These are phyloP conservation scores for Bellardia pandia DNA, from an alignment of 2,888 invertebrate species.

Conservation along the genomic window DNA sequence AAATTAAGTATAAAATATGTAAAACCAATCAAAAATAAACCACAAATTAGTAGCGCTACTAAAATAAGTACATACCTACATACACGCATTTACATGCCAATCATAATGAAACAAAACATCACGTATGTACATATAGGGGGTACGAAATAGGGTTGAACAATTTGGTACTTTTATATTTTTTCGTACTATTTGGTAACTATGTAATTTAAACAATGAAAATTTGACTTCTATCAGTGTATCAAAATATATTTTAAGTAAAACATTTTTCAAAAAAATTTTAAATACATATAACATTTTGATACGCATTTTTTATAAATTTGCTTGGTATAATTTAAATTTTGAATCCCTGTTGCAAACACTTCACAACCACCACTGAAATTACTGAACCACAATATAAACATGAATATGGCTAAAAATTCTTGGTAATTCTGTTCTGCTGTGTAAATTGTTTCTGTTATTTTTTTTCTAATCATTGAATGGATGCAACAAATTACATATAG, in stretches of 20 bases:
- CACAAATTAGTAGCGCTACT: slow-evolving; percentile 41
- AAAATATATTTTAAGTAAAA: no score
- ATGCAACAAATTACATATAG: slow-evolving; percentile 69
- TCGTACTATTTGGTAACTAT: no score
- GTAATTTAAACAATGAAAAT: no score
- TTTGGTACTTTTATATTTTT: not conserved
- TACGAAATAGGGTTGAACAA: not conserved
- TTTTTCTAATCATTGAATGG: slow-evolving; percentile 36
- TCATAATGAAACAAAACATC: not conserved
- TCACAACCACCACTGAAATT: slow-evolving; percentile 21
- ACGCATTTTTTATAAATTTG: not conserved
- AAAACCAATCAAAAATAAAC: slow-evolving; percentile 34
- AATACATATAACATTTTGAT: no score
- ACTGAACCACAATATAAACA: slow-evolving; percentile 67
- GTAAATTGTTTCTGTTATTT: slow-evolving; percentile 33
- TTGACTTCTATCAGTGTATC: no score
- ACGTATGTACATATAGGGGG: not conserved
- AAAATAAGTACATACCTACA: not conserved
- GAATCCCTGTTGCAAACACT: not conserved
- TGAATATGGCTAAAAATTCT: slow-evolving; percentile 59
- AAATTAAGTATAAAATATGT: slow-evolving; percentile 8
- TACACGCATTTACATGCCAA: slow-evolving; percentile 1
- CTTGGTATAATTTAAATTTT: not conserved
- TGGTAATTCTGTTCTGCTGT: slow-evolving; percentile 42
- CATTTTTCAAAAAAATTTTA: no score